A percentile compares a stretch with the other conserved stretches of the same genome.
Evolutionary conservation across 2,113 vertebrate species (phyloP).

Genomic region (Stigmatopora argus): DNA sequence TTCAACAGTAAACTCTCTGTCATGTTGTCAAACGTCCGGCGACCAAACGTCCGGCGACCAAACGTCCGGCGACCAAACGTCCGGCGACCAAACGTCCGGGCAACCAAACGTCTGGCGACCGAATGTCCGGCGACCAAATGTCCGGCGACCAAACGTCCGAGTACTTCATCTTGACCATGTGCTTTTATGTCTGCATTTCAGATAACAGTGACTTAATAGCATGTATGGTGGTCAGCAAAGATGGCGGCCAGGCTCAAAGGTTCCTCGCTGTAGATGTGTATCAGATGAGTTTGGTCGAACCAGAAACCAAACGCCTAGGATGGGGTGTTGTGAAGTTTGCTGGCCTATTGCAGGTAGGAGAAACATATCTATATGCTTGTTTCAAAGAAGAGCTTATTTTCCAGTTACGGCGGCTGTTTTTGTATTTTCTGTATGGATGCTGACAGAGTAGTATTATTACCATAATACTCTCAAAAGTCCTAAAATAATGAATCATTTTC

Average conservation of each 20-base stretch:
- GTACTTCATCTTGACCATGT: neutral
- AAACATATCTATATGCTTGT: neutral
- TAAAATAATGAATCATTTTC: too few species aligned
- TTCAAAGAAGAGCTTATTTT: neutral
- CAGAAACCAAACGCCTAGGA: conserved; percentile 88
- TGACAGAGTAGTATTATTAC: too few species aligned
- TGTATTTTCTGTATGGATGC: too few species aligned
- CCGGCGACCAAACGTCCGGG: too few species aligned
- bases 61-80: too few species aligned
- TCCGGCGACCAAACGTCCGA: too few species aligned
- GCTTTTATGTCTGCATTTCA: conserved; percentile 41
- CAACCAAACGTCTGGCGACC: too few species aligned
- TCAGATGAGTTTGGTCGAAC: conserved; percentile 97
- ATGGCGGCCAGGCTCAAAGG: conserved; percentile 85
- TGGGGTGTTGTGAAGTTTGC: conserved; percentile 98
- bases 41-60: too few species aligned
- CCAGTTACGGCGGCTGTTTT: neutral
- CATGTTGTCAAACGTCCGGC: too few species aligned
- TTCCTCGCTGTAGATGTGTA: conserved; percentile 96
- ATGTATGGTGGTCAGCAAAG: conserved; percentile 92
- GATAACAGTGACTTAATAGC: conserved; percentile 98
- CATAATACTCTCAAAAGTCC: too few species aligned
- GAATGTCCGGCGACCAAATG: too few species aligned
- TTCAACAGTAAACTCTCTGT: too few species aligned
- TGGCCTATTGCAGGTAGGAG: conserved; percentile 84